These are phyloP conservation scores for Zosterops hypoxanthus DNA, from an alignment of 2,113 vertebrate genomes.

Conservation along the genomic window DNA sequence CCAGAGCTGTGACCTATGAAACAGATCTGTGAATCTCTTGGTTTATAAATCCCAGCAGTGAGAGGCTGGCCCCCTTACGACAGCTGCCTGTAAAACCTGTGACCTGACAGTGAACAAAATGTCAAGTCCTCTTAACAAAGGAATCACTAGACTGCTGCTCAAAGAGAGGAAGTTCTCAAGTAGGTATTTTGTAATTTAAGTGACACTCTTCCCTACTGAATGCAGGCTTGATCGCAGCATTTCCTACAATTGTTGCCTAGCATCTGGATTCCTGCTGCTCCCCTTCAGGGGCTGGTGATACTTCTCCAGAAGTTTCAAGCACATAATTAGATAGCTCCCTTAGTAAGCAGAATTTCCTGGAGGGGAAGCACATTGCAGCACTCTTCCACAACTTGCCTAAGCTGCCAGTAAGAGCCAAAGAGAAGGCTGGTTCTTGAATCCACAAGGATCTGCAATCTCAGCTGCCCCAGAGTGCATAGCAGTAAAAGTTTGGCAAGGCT, in stretches of 20 bases:
- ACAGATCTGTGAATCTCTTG: not conserved
- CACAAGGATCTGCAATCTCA: not conserved
- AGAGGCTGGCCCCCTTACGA: not conserved
- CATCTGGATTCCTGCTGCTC: slow-evolving; percentile 39
- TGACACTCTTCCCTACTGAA: slow-evolving; percentile 16
- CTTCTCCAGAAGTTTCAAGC: slow-evolving; percentile 29
- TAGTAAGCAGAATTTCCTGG: slow-evolving; percentile 1
- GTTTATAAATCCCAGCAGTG: not conserved
- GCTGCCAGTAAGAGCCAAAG: not conserved
- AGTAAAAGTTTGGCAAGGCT: not conserved
- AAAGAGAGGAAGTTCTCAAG: slow-evolving; percentile 34
- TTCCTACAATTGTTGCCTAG: slow-evolving; percentile 52
- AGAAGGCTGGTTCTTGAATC: not conserved
- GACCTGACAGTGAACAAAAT: not conserved
- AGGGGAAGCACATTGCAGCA: slow-evolving; percentile 11
- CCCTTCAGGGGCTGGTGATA: not conserved
- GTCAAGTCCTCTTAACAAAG: not conserved
- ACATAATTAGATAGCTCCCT: not conserved
- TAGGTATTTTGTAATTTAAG: slow-evolving; percentile 37
- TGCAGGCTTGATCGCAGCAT: not conserved
- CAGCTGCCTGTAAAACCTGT: not conserved
- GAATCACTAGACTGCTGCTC: not conserved
- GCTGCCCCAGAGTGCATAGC: not conserved
- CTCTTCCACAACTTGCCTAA: not conserved
- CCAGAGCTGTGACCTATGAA: not conserved